Evolutionary conservation across 2,888 invertebrate genomes (phyloP).

Genomic region (Harmothoe impar): DNA sequence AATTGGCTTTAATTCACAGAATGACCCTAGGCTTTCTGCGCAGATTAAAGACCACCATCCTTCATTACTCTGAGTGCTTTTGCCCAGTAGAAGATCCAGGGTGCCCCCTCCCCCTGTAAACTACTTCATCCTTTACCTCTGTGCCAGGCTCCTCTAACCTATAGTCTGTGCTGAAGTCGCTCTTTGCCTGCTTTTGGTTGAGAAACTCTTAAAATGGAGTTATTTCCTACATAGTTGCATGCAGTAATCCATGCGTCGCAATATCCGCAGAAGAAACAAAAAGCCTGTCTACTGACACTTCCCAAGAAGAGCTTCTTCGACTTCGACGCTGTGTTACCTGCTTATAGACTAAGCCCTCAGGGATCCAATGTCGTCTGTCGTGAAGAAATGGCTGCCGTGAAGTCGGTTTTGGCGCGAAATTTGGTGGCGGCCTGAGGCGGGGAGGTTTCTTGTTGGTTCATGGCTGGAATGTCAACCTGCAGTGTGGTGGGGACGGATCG

Average conservation of each 20-base stretch:
- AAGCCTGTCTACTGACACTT: no score
- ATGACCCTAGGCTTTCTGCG: background rate
- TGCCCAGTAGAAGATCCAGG: background rate
- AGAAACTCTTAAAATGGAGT: no score
- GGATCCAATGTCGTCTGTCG: background rate
- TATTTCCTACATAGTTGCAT: no score
- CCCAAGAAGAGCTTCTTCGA: background rate
- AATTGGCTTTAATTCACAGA: conserved; percentile 24
- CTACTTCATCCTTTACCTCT: no score
- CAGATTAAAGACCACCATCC: conserved; percentile 1
- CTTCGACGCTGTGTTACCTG: no score
- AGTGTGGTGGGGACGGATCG: background rate
- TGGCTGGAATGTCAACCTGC: background rate
- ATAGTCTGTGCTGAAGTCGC: no score
- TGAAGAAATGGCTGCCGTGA: background rate
- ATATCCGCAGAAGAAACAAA: no score
- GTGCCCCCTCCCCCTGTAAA: no score
- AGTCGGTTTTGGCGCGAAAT: background rate
- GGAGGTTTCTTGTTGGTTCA: background rate
- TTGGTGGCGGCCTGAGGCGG: background rate
- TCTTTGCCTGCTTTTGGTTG: no score
- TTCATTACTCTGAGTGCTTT: conserved; percentile 32
- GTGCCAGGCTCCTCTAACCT: no score
- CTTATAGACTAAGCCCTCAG: background rate
- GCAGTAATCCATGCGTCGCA: no score